A percentile compares a stretch with the other conserved stretches of the same genome.
Conservation (phyloP, 2,888 invertebrate genomes). For the Tipula lateralis region DNA sequence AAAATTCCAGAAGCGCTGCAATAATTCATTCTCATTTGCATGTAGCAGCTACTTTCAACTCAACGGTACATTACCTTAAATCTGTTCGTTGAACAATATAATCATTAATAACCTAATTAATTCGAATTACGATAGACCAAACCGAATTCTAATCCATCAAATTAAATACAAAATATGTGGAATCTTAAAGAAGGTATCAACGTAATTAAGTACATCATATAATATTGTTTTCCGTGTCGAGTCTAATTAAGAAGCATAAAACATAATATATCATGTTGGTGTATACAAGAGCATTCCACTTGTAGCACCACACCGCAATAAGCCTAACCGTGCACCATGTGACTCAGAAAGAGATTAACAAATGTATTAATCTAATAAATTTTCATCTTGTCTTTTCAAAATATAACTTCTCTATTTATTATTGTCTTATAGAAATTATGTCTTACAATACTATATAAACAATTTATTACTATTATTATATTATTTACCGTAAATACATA, state of each 20-base stretch:
- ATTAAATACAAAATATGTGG: neutral
- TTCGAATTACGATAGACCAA: neutral
- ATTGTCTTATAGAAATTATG: neutral
- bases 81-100: neutral
- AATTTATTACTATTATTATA: slow-evolving; percentile 9
- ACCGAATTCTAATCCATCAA: neutral
- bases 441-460: neutral
- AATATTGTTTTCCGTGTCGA: neutral
- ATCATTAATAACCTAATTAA: neutral
- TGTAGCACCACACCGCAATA: neutral
- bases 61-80: neutral
- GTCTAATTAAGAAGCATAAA: neutral
- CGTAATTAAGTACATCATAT: neutral
- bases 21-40: neutral
- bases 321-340: neutral
- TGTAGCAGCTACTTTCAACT: neutral
- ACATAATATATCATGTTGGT: neutral
- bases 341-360: neutral
- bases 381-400: neutral
- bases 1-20: neutral
- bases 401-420: slow-evolving; percentile 11
- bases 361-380: neutral
- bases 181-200: neutral
- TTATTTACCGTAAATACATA: too few relatives aligned
- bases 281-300: neutral